Conservation (phyloP, 2,888 invertebrate species). For the Tenthredo notha region DNA sequence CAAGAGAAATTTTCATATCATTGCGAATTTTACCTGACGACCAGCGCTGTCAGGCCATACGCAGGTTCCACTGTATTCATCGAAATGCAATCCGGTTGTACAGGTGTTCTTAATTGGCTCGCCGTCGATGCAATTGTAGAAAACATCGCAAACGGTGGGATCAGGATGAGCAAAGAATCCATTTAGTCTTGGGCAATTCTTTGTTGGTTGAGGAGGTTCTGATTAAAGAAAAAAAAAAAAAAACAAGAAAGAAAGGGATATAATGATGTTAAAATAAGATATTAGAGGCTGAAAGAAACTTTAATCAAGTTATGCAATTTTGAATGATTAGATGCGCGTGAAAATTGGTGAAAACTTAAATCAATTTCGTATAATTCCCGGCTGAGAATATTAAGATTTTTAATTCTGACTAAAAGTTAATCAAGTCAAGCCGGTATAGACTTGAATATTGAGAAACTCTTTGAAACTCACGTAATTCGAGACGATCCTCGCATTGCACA, state of each 20-base stretch:
- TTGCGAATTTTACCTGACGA: slow-evolving; percentile 81
- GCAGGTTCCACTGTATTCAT: slow-evolving; percentile 93
- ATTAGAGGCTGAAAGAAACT: background rate
- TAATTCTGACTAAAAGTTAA: background rate
- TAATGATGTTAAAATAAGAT: background rate
- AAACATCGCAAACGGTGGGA: slow-evolving; percentile 88
- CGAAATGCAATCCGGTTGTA: slow-evolving; percentile 93
- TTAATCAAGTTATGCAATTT: background rate
- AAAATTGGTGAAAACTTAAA: background rate
- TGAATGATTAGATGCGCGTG: background rate
- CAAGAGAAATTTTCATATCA: background rate
- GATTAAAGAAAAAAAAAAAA: slow-evolving; percentile 62
- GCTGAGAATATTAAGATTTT: background rate
- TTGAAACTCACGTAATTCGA: slow-evolving; percentile 90
- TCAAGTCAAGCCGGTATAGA: background rate
- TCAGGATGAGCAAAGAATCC: slow-evolving; percentile 96
- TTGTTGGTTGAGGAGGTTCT: slow-evolving; percentile 89
- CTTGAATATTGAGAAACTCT: background rate
- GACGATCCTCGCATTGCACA: slow-evolving; percentile 93
- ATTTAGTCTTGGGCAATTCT: slow-evolving; percentile 90
- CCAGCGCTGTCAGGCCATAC: slow-evolving; percentile 93
- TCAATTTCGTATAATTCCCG: background rate
- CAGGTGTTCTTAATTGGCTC: slow-evolving; percentile 89
- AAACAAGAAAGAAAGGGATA: slow-evolving; percentile 44
- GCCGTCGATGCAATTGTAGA: slow-evolving; percentile 94